A percentile compares a stretch with the other conserved stretches of the same genome.
These are phyloP conservation scores for Pandemis heparana DNA, from an alignment of 2,888 invertebrate genomes.

Conservation along the genomic window DNA sequence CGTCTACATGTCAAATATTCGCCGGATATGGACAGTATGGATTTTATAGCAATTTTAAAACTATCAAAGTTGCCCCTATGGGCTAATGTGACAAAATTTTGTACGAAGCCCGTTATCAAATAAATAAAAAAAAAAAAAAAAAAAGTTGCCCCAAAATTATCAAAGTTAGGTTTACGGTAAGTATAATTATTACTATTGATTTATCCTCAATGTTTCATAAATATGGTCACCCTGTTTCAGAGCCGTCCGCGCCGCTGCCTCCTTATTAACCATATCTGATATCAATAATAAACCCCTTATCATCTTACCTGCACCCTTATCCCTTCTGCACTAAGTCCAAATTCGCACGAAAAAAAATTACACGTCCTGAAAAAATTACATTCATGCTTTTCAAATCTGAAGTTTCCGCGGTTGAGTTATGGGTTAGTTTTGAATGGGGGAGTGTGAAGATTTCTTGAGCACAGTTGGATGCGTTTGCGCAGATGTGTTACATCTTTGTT, in stretches of 20 bases:
- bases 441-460: conserved; percentile 12
- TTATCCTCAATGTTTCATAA: conserved; percentile 4
- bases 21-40: too few relatives aligned
- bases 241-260: conserved; percentile 73
- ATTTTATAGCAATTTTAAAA: too few relatives aligned
- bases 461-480: conserved; percentile 64
- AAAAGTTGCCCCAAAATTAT: too few relatives aligned
- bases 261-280: conserved; percentile 82
- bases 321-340: conserved; percentile 51
- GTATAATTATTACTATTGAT: neutral
- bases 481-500: conserved; percentile 84
- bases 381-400: neutral
- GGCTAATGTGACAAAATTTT: too few relatives aligned
- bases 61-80: too few relatives aligned
- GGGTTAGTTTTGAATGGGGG: neutral
- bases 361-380: conserved; percentile 1
- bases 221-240: conserved; percentile 64
- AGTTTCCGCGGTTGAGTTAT: neutral
- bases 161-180: too few relatives aligned
- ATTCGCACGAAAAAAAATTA: conserved; percentile 47
- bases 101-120: too few relatives aligned
- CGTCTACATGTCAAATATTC: too few relatives aligned
- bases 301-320: conserved; percentile 52
- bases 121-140: too few relatives aligned
- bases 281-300: conserved; percentile 76